A percentile compares a stretch with the other conserved stretches of the same genome.
phyloP scores from a whole-genome alignment of 2,113 vertebrate species.

The Glaucomys volans region DNA sequence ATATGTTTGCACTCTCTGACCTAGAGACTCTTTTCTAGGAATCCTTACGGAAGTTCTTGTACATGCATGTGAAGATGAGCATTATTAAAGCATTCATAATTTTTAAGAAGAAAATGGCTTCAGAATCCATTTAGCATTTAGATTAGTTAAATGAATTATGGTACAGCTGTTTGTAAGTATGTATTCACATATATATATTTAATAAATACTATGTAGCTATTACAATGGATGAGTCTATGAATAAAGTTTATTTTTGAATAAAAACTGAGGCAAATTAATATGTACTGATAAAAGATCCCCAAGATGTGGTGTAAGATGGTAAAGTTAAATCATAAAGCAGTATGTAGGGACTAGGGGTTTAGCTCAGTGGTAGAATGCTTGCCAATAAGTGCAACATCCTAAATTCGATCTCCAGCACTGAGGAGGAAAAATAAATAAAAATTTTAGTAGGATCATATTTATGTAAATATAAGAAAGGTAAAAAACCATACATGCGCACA shows the following conservation, averaged over 20 bases:
- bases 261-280: neutral
- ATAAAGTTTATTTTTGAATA: neutral
- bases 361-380: neutral
- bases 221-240: slow-evolving; percentile 23
- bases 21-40: neutral
- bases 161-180: neutral
- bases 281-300: neutral
- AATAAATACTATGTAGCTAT: neutral
- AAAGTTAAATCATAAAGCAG: neutral
- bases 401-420: neutral
- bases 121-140: neutral
- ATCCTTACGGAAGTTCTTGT: neutral
- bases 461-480: neutral
- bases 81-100: neutral
- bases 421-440: neutral
- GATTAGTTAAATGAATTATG: neutral
- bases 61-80: neutral
- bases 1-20: neutral
- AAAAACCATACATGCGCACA: neutral
- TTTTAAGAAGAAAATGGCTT: neutral
- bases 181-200: neutral
- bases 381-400: neutral
- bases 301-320: neutral
- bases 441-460: neutral
- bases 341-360: neutral